phyloP scores from a whole-genome alignment of 2,797 vertebrate species.

The Craterocephalus amniculus region DNA sequence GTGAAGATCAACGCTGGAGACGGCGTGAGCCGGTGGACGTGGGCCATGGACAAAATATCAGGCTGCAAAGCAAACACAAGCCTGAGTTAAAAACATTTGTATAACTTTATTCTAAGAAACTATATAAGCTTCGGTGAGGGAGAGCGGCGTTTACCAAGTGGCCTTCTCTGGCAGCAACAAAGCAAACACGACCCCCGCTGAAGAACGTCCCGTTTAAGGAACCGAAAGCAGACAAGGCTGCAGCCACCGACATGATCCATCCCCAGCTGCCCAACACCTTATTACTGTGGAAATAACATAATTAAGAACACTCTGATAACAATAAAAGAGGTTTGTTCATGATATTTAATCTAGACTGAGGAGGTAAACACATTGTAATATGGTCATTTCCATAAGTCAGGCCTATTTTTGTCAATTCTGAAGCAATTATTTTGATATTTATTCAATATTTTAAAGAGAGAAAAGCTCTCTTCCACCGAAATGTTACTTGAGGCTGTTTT shows the following conservation, averaged over 20 bases:
- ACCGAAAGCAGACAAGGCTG: conserved; percentile 88
- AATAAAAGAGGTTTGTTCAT: background rate
- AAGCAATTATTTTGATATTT: background rate
- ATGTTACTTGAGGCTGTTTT: background rate
- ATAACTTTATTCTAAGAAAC: background rate
- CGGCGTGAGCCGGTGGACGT: conserved; percentile 84
- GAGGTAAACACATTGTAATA: background rate
- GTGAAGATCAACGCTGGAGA: conserved; percentile 90
- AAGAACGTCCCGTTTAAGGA: conserved; percentile 89
- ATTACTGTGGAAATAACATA: conserved; percentile 73
- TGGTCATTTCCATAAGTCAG: too few species aligned
- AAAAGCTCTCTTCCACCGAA: background rate
- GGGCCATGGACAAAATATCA: conserved; percentile 89
- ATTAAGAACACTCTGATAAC: background rate
- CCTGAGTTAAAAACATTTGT: conserved; percentile 9
- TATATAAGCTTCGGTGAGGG: background rate
- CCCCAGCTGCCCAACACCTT: conserved; percentile 90
- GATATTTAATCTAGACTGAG: background rate
- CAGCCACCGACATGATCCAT: conserved; percentile 90
- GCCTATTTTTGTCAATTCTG: too few species aligned
- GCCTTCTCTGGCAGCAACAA: conserved; percentile 89
- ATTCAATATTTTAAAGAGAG: background rate
- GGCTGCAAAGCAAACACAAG: conserved; percentile 78
- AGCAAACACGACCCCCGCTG: conserved; percentile 87
- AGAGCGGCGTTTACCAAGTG: conserved; percentile 85